phyloP scores from a whole-genome alignment of 1,140 invertebrate species.

The Penaeus vannamei region DNA sequence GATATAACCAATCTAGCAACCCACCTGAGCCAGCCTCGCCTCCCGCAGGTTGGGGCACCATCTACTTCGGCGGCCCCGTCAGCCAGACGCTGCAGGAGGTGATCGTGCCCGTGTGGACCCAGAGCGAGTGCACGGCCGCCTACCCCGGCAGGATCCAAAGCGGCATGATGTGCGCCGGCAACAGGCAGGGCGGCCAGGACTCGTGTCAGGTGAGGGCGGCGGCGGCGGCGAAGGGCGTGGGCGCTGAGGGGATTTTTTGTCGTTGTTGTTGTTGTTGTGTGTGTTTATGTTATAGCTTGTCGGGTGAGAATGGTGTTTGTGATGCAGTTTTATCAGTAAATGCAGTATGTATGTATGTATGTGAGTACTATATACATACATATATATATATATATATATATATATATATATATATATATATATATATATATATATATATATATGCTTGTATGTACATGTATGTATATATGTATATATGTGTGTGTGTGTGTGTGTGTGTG shows the following conservation, averaged over 20 bases:
- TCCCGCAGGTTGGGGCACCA: slow-evolving; percentile 68
- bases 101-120: slow-evolving; percentile 75
- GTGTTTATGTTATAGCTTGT: too few relatives aligned
- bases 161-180: slow-evolving; percentile 80
- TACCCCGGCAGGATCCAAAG: slow-evolving; percentile 70
- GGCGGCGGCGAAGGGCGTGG: not conserved
- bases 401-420: slow-evolving; percentile 26
- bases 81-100: slow-evolving; percentile 77
- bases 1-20: too few relatives aligned
- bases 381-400: too few relatives aligned
- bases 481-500: too few relatives aligned
- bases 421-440: slow-evolving; percentile 20
- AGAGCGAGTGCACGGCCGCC: slow-evolving; percentile 73
- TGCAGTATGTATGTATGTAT: too few relatives aligned
- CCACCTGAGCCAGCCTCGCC: not conserved
- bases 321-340: too few relatives aligned
- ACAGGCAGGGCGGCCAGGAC: slow-evolving; percentile 75
- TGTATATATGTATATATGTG: too few relatives aligned
- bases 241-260: too few relatives aligned
- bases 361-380: too few relatives aligned
- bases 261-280: too few relatives aligned
- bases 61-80: slow-evolving; percentile 74
- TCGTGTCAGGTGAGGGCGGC: slow-evolving; percentile 76
- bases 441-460: not conserved
- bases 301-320: too few relatives aligned